These are phyloP conservation scores for Hydractinia echinata DNA, from an alignment of 30 jellyfish, hydroid and myxozoan species.

Conservation along the genomic window DNA sequence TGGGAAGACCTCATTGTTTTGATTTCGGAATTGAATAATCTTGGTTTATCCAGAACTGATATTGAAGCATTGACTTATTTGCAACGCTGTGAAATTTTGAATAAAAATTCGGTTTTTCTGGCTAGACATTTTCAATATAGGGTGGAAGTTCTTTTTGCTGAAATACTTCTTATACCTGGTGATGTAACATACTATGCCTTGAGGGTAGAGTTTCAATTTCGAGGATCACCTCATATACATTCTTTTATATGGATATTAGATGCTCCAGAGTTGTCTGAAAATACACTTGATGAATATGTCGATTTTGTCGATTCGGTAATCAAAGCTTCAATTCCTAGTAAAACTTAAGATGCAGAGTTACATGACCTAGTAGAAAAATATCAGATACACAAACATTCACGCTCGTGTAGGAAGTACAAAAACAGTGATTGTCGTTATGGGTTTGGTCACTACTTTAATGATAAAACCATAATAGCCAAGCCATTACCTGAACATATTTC, in stretches of 20 bases:
- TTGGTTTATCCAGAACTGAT: neutral
- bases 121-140: slow-evolving; percentile 20
- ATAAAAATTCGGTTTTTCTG: neutral
- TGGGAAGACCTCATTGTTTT: neutral
- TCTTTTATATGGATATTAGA: slow-evolving; percentile 15
- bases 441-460: neutral
- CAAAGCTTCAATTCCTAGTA: neutral
- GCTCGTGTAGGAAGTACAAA: neutral
- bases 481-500: neutral
- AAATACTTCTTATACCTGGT: neutral
- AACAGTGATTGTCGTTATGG: neutral
- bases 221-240: slow-evolving; percentile 30
- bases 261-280: slow-evolving; percentile 22
- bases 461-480: neutral
- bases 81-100: neutral
- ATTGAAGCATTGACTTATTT: neutral
- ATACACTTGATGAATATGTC: neutral
- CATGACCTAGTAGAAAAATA: neutral
- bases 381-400: neutral
- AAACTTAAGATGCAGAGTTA: neutral
- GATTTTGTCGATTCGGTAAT: neutral
- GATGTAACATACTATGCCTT: neutral
- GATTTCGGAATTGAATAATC: neutral
- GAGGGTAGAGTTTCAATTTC: slow-evolving; percentile 8
- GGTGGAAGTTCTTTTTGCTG: neutral